Evolutionary conservation across 2,888 invertebrate species (phyloP), one percentile per base, ranked within the genome.

Genomic region (Drosophila cyrtoloma): DNA sequence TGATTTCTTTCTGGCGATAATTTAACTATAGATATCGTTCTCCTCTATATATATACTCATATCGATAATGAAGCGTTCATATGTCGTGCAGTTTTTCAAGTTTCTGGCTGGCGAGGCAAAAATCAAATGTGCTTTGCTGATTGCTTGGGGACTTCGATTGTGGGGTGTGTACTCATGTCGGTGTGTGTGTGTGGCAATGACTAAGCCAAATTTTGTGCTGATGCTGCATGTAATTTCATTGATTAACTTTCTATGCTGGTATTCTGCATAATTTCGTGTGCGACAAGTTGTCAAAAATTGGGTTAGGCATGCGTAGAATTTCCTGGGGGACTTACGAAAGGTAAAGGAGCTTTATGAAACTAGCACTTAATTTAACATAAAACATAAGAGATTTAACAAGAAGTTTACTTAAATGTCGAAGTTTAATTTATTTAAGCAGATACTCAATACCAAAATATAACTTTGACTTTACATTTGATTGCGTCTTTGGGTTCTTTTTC

Each of bases 101-200:
- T 60, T 86, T 85, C 68, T 76, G 71, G 59, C 72, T 73, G 66
- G 55, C 67, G 68, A 56, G 68, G 76, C 81, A 75, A 82, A 87
- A 91, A 89, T 82, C 91, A 79, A 91, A 91, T 87, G 91, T 86
- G 82, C 76, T 89, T 78, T 77, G 72, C 77, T 90, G 91, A 91
- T 89, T 89, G 91, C 86, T 91, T 80, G 70, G 89, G 91, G 91
- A 89, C 73, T 73, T 76, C 56, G 55, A 52, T 50, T 56, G 42
- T 64, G 47, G 51, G 42, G 33, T 42, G 57, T 74, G 39, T 55
- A 14, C 50, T 12, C 50, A 19, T 47, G 30, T 69, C 26, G 22
- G 5, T 51, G 37, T 51, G 52, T 58, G 32, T 55, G 51, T 66
- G 47, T 61, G 50, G 50, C 65, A 68, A 66, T 79, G 78, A 81